Base-by-base conservation (phyloP, 2,797 vertebrate genomes). In the Poeciliopsis turneri region DNA sequence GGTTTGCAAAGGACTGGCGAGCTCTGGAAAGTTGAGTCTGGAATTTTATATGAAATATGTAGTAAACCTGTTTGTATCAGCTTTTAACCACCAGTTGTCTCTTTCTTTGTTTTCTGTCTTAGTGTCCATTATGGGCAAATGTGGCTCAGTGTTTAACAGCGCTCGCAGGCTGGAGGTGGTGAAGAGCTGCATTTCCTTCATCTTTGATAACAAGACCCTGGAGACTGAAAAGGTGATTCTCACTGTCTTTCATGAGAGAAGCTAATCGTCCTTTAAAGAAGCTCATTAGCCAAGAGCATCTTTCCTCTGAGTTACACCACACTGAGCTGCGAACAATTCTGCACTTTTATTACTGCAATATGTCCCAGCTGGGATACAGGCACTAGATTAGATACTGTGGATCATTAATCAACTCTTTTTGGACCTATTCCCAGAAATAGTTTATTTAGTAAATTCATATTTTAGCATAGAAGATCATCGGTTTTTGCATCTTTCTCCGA, bases 111-210 rank as follows among this genome's bases (percentile, higher is more conserved):
- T 81, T 82, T 88, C 43, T 75, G 8, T 86, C 85, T 74, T 93
- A 99, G 98, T 97, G 84, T 98, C 98, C 53, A 98, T 99, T 92
- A 94, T 96, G 94, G 97, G 98, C 82, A 98, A 97, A 87, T 93
- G 89, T 77, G 94, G 93, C 87, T 97, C 97, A 0, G 95, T 99
- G 93, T 99, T 99, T 92, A 99, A 99, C 95, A 99, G 98, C 78
- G 98, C 98, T 82, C 97, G 98, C 72, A 96, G 98, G 86, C 94
- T 99, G 85, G 98, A 99, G 94, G 98, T 99, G 88, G 97, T 99
- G 84, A 96, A 97, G 86, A 97, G 94, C 87, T 99, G 98, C 94
- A 98, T 99, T 90, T 95, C 97, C 0, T 97, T 97, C 86, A 97
- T 99, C 94, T 99, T 99, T 87, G 97, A 99, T 91, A 99, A 97